A percentile compares a stretch with the other conserved stretches of the same genome.
Conservation (phyloP, 1,140 invertebrate genomes). For the Pseudomyrmex pallidus region DNA sequence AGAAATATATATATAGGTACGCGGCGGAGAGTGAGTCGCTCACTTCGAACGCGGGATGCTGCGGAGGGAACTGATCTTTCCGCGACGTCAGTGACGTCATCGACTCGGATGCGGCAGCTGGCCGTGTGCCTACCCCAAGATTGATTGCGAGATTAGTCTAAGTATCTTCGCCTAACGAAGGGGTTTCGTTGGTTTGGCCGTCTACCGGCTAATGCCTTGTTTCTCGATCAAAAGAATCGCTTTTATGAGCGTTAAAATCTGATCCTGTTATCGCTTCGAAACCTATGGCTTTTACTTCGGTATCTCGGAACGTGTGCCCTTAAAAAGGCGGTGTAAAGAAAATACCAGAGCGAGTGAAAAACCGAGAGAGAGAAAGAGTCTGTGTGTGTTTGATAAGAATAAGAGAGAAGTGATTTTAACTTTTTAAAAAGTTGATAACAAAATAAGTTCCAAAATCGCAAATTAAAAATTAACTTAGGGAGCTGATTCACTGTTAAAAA, state of each 20-base stretch:
- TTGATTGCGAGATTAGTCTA: slow-evolving; percentile 74
- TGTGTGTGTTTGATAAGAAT: too few relatives aligned
- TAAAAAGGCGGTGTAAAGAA: neutral
- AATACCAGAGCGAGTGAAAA: neutral
- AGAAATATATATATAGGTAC: neutral
- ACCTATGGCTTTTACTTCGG: neutral
- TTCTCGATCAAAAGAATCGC: slow-evolving; percentile 38
- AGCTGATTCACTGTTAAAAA: too few relatives aligned
- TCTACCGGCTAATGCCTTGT: slow-evolving; percentile 36
- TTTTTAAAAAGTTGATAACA: neutral
- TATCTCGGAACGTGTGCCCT: neutral
- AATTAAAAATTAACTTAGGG: too few relatives aligned
- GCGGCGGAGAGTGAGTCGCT: slow-evolving; percentile 51
- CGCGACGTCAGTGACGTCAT: slow-evolving; percentile 66
- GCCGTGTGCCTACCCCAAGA: slow-evolving; percentile 67
- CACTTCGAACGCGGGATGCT: slow-evolving; percentile 68
- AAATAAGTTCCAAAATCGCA: too few relatives aligned
- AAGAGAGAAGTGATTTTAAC: neutral
- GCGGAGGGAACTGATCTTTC: slow-evolving; percentile 71
- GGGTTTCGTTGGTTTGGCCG: slow-evolving; percentile 49
- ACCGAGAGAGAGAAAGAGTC: too few relatives aligned
- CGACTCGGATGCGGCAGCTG: slow-evolving; percentile 66
- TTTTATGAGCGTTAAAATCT: slow-evolving; percentile 2
- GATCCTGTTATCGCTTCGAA: slow-evolving; percentile 4
- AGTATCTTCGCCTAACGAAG: slow-evolving; percentile 64